A percentile compares a stretch with the other conserved stretches of the same genome.
phyloP scores from a whole-genome alignment of 2,888 invertebrate genomes.

The Podabrus alpinus region DNA sequence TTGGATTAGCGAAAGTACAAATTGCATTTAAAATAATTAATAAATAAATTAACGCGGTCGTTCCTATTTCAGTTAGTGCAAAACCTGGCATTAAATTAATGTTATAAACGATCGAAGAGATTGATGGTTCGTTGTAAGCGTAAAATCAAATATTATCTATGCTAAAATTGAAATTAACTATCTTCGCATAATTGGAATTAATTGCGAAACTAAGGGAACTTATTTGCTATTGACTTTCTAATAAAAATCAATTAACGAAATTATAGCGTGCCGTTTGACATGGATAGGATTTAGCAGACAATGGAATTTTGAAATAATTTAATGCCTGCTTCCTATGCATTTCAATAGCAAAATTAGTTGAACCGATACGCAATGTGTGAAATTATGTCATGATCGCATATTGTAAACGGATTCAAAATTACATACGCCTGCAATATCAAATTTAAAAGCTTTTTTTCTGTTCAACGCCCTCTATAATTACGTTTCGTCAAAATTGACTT shows the following conservation, averaged over 20 bases:
- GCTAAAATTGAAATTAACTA: constrained; percentile 35
- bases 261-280: neutral
- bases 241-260: constrained; percentile 17
- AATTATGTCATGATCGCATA: constrained; percentile 20
- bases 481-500: neutral
- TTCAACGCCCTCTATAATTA: neutral
- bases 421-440: neutral
- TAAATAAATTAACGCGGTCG: constrained; percentile 24
- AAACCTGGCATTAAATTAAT: constrained; percentile 29
- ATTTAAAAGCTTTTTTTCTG: neutral
- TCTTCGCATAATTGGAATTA: constrained; percentile 32
- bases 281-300: constrained; percentile 5
- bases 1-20: neutral
- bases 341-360: constrained; percentile 13
- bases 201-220: constrained; percentile 14
- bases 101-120: constrained; percentile 39
- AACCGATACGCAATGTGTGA: constrained; percentile 14
- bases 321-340: constrained; percentile 12
- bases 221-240: neutral
- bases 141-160: constrained; percentile 36
- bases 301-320: constrained; percentile 16
- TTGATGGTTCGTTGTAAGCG: constrained; percentile 33
- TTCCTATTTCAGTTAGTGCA: constrained; percentile 7
- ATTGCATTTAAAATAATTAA: constrained; percentile 20
- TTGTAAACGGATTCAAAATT: constrained; percentile 12